phyloP scores from a whole-genome alignment of 2,888 invertebrate genomes.

The Ischnura elegans region DNA sequence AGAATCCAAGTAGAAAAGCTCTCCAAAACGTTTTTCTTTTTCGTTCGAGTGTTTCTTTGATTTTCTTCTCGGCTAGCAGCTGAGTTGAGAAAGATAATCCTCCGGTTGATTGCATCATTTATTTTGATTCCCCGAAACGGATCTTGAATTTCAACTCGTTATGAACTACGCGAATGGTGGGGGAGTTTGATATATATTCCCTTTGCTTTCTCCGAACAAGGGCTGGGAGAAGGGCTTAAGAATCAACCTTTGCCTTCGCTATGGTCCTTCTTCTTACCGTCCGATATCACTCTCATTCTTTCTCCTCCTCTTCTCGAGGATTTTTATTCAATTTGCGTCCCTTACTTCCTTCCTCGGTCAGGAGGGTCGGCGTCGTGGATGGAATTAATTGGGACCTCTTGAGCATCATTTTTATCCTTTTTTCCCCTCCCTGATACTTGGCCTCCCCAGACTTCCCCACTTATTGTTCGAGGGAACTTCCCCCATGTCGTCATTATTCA shows the following conservation, averaged over 20 bases:
- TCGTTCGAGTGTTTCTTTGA: neutral
- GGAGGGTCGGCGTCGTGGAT: constrained; percentile 14
- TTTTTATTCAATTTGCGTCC: neutral
- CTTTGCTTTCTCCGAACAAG: neutral
- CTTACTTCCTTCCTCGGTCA: neutral
- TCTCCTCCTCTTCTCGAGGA: neutral
- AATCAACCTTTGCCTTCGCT: neutral
- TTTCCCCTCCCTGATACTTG: neutral
- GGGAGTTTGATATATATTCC: neutral
- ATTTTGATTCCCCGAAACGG: neutral
- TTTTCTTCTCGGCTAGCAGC: neutral
- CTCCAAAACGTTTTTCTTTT: neutral
- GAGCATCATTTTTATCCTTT: neutral
- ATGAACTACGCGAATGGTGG: neutral
- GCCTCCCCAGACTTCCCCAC: neutral
- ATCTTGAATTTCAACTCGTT: neutral
- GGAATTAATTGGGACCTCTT: neutral
- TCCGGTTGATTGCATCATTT: constrained; percentile 3
- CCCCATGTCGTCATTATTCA: neutral
- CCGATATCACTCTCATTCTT: neutral
- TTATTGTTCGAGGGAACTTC: neutral
- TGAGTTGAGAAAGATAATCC: neutral
- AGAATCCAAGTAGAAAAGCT: neutral
- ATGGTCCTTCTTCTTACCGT: neutral
- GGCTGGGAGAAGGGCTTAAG: neutral